Evolutionary conservation across 1,140 invertebrate species (phyloP).

Genomic region (Phthorimaea operculella): DNA sequence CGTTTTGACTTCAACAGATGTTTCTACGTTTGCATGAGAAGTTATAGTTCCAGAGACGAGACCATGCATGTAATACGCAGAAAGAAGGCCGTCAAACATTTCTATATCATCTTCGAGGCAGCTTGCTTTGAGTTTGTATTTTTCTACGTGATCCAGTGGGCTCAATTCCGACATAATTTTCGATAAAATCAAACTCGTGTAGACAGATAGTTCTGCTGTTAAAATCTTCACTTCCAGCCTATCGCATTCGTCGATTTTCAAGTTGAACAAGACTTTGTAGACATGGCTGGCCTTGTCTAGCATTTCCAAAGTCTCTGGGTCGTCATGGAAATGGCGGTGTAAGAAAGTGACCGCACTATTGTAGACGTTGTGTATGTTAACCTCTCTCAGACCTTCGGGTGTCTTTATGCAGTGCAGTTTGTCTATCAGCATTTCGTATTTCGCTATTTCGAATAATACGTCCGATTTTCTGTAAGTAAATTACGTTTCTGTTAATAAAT

Average conservation of each 20-base stretch:
- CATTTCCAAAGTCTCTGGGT: constrained; percentile 10
- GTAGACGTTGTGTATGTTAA: too few relatives aligned
- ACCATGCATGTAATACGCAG: constrained; percentile 51
- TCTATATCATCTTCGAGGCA: constrained; percentile 74
- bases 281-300: constrained; percentile 25
- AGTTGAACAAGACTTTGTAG: constrained; percentile 17
- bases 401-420: constrained; percentile 15
- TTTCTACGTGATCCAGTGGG: constrained; percentile 79
- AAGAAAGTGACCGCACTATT: not conserved
- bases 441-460: constrained; percentile 41
- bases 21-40: constrained; percentile 31
- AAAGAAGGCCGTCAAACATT: constrained; percentile 48
- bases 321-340: not conserved
- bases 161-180: constrained; percentile 49
- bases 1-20: constrained; percentile 26
- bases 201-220: constrained; percentile 53
- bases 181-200: constrained; percentile 60
- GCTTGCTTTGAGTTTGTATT: constrained; percentile 74
- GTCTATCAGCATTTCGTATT: constrained; percentile 36
- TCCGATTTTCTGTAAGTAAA: constrained; percentile 41
- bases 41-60: constrained; percentile 45
- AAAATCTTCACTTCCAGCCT: constrained; percentile 26
- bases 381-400: too few relatives aligned
- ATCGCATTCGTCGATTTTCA: constrained; percentile 12
- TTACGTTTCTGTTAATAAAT: too few relatives aligned